Base-by-base conservation (phyloP, 2,888 invertebrate species). In the Parasteatoda lunata region DNA sequence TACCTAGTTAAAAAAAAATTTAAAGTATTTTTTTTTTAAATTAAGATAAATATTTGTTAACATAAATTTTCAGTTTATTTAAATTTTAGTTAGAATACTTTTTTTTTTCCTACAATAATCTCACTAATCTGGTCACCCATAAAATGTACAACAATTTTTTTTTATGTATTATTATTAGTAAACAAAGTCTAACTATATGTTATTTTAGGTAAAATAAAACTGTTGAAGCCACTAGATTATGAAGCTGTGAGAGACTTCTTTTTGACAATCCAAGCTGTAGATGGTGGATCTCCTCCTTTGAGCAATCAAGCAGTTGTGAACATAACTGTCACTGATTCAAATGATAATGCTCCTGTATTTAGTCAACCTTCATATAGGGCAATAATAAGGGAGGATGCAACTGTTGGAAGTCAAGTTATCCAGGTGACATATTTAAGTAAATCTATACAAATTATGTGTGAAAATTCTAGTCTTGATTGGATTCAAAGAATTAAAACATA, bases 231-330 rank as follows among this genome's bases (percentile, higher is more conserved):
- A 88, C 93, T 98, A 76, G 98, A 98, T 92, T 97, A 95, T 92
- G 98, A 98, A 93, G 94, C 95, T 89, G 95, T 96, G 0, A 94
- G 94, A 89, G 95, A 96, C 91, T 98, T 97, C 92, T 95, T 96
- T 90, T 93, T 98, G 79, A 97, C 97, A 0, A 95, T 97, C 88
- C 96, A 97, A 92, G 98, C 98, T 4, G 94, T 96, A 30, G 98
- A 98, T 92, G 96, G 96, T 0, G 98, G 98, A 13, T 94, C 94
- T n/a, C 97, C 97, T 4, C 97, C 98, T 11, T 94, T 98, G 71
- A 96, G 96, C 91, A 97, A 96, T 92, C 95, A 96, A 89, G 96
- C 97, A 5, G 94, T 96, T 47, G 94, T 98, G 82, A 97, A 97
- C 92, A 94, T 98, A 89, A 95, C 96, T 8, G 94, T 97, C 30